Evolutionary conservation across 2,113 vertebrate genomes (phyloP), one percentile per base, ranked within the genome.

Genomic region (Antechinus stuartii): DNA sequence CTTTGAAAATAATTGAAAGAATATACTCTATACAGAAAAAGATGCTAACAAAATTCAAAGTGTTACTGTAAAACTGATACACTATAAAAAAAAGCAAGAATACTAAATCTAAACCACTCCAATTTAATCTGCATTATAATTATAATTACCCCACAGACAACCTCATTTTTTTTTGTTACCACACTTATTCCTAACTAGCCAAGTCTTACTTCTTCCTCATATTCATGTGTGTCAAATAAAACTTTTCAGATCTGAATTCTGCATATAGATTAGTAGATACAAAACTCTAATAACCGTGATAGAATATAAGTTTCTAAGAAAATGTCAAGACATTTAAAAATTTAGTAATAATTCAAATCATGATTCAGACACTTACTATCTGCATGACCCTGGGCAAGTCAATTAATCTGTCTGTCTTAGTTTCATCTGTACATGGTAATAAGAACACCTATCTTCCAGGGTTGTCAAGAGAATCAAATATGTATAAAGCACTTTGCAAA

Each of bases 91-190:
- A 49, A 49, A 50, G 42, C 23, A 90, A 90, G 42, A 90, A 3
- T 46, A 90, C 42, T 47, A 90, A 27, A 47, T 50, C 49, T 90
- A 50, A 50, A 90, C 2, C 47, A 46, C 24, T 24, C 8, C 46
- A 50, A 89, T 22, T 91, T 54, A 91, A 92, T 10, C 68, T 94
- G 61, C 24, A 92, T 90, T 53, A 42, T 16, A 27, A 49, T 42
- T 42, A 42, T 22, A 22, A 54, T 30, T 68, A 92, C n/a, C 90
- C 90, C 94, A 54, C 92, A 94, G n/a, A 42, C 90, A 94, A 93
- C 16, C 26, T 90, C 90, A 91, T 90, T 93, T 90, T 27, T 76
- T 76, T 76, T 76, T n/a, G 61, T 14, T 76, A 76, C 61, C 30
- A 76, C 3, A 19, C 4, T 76, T 14, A 76, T 76, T n/a, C 4